These are phyloP conservation scores for Melospiza melodia DNA, from an alignment of 2,113 vertebrate genomes.

Conservation along the genomic window DNA sequence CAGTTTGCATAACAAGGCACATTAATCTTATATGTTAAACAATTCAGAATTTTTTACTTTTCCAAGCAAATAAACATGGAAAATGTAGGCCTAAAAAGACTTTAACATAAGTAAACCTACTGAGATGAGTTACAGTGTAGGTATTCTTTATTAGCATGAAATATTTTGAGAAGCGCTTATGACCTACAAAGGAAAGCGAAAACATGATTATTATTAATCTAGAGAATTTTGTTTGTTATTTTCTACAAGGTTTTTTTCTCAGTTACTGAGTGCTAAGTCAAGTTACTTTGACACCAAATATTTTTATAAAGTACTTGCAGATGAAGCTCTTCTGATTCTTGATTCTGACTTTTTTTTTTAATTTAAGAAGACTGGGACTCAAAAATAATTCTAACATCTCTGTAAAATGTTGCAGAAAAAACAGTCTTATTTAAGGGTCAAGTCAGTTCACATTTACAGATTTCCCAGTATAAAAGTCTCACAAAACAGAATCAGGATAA, in stretches of 20 bases:
- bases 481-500: neutral
- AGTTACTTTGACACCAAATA: neutral
- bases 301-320: neutral
- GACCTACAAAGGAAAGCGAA: neutral
- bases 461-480: neutral
- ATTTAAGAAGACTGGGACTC: neutral
- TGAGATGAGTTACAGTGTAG: neutral
- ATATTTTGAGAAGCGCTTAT: neutral
- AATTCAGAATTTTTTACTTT: neutral
- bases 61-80: neutral
- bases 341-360: neutral
- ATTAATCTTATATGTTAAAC: neutral
- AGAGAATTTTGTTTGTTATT: neutral
- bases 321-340: neutral
- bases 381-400: neutral
- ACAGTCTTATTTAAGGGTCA: neutral
- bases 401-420: neutral
- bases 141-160: neutral
- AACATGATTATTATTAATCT: neutral
- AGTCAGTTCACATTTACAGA: fast-evolving
- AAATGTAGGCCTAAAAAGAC: neutral
- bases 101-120: neutral
- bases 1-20: neutral
- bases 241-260: neutral
- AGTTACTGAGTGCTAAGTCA: neutral